Conservation (phyloP, 2,888 invertebrate species). For the Antheraea yamamai region DNA sequence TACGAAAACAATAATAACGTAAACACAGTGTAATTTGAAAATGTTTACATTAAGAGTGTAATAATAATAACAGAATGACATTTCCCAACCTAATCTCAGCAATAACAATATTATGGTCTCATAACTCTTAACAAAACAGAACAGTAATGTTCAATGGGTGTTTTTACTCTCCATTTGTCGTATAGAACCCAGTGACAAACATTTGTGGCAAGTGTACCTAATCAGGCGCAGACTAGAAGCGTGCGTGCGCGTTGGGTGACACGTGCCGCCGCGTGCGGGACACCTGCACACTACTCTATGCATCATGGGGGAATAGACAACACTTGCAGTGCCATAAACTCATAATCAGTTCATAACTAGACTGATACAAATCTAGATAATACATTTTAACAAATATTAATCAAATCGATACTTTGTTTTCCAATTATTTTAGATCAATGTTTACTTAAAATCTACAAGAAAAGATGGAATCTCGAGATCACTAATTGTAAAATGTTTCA, state of each 20-base stretch:
- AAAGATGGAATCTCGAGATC: background rate
- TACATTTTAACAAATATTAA: background rate
- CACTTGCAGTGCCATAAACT: background rate
- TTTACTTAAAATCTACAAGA: background rate
- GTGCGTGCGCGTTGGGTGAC: conserved; percentile 30
- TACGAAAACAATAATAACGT: background rate
- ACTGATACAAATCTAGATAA: background rate
- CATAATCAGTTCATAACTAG: conserved; percentile 9
- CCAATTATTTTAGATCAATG: background rate
- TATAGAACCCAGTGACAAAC: conserved; percentile 50
- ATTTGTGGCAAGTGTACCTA: conserved; percentile 73
- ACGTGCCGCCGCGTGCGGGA: conserved; percentile 52
- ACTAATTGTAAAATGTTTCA: background rate
- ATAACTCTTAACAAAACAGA: conserved; percentile 50
- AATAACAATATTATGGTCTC: conserved; percentile 59
- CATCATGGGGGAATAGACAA: conserved; percentile 15
- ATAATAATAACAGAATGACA: conserved; percentile 8
- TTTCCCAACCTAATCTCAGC: conserved; percentile 30
- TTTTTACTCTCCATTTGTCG: conserved; percentile 59
- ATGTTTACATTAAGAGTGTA: background rate
- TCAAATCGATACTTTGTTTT: background rate
- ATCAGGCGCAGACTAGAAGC: conserved; percentile 45
- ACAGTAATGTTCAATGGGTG: conserved; percentile 51
- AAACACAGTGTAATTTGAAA: background rate
- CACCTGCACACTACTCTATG: conserved; percentile 53